phyloP scores from a whole-genome alignment of 2,797 vertebrate species.

The Arctocebus calabarensis region DNA sequence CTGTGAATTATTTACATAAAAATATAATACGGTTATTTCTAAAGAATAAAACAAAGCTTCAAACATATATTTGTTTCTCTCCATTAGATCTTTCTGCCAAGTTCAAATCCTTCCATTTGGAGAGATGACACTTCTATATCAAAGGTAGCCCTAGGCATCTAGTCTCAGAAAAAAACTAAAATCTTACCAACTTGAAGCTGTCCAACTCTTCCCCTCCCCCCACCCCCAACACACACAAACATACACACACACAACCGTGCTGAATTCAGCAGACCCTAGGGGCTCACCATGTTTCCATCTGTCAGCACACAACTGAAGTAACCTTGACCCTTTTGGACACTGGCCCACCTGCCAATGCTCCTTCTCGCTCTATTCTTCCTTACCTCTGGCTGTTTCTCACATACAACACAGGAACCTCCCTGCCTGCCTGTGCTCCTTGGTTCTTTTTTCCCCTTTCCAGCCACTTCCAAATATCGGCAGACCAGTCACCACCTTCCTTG shows the following conservation, averaged over 20 bases:
- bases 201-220: accelerated
- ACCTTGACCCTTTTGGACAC: neutral
- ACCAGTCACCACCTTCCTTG: neutral
- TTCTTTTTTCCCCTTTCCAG: neutral
- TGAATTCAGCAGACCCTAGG: neutral
- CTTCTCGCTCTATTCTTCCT: neutral
- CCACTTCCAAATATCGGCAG: neutral
- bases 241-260: neutral
- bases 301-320: accelerated
- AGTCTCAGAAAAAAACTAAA: neutral
- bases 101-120: neutral
- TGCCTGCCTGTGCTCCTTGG: neutral
- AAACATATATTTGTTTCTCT: conserved; percentile 24
- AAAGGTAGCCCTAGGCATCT: neutral
- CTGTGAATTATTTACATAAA: conserved; percentile 72
- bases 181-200: neutral
- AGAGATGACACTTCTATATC: neutral
- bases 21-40: conserved; percentile 59
- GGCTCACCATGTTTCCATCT: neutral
- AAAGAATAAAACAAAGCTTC: conserved; percentile 41
- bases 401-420: accelerated
- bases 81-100: neutral
- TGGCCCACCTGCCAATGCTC: neutral
- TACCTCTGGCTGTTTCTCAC: neutral
- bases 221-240: too few species aligned